phyloP scores from a whole-genome alignment of 2,888 invertebrate genomes.

The Poecilus cupreus region DNA sequence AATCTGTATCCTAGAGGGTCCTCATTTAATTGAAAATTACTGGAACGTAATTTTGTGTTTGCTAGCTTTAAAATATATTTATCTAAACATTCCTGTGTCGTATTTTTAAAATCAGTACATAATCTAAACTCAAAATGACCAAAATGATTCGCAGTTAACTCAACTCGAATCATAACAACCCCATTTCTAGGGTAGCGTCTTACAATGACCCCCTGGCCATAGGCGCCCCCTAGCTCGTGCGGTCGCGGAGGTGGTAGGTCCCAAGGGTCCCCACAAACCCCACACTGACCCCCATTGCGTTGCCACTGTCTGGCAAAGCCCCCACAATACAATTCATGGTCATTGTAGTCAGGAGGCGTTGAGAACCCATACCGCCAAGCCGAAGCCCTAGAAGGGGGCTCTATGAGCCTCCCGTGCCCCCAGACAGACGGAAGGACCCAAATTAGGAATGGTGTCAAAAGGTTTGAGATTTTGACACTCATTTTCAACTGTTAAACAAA shows the following conservation, averaged over 20 bases:
- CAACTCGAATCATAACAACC: conserved; percentile 83
- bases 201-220: conserved; percentile 80
- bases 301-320: conserved; percentile 90
- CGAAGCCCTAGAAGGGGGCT: conserved; percentile 90
- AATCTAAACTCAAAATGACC: conserved; percentile 91
- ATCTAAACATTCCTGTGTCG: conserved; percentile 86
- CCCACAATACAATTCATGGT: conserved; percentile 91
- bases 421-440: background rate
- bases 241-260: conserved; percentile 80
- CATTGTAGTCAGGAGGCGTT: conserved; percentile 92
- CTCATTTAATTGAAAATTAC: background rate
- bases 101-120: conserved; percentile 83
- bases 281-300: conserved; percentile 88
- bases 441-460: background rate
- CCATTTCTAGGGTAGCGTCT: conserved; percentile 83
- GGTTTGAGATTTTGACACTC: too few relatives aligned
- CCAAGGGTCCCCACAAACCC: conserved; percentile 91
- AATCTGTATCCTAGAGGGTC: conserved; percentile 74
- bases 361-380: conserved; percentile 93
- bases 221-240: conserved; percentile 87
- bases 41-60: background rate
- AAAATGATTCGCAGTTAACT: conserved; percentile 91
- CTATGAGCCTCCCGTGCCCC: conserved; percentile 84
- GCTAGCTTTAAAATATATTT: conserved; percentile 79
- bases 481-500: too few relatives aligned